Base-by-base conservation (phyloP, 2,888 invertebrate species). In the Allophyes oxyacanthae region DNA sequence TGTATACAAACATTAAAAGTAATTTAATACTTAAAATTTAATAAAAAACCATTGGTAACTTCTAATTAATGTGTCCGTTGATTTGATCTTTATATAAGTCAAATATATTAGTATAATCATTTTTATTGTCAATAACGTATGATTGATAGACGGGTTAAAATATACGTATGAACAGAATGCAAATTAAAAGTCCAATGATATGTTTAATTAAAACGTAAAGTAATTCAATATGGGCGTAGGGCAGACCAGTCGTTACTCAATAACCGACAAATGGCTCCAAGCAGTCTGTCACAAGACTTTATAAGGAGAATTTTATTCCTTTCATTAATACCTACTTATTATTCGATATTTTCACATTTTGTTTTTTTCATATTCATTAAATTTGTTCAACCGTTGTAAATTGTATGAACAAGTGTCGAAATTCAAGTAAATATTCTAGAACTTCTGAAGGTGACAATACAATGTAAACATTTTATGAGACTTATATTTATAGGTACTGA, bases 241-340 rank as follows among this genome's bases (percentile, higher is more conserved):
- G 75, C 74, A 60, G 43, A 42, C 57, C 55, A 49, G 34, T 9
- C 54, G 26, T 75, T 75, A 49, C 73, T 58, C 60, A 71, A 70
- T 48, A 13, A 7, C 32, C 20, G 40, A 42, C 52, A 63, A 61
- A 62, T 62, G 84, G 82, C 83, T 76, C 84, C 84, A 80, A 73
- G 80, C 81, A 48, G 84, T 84, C 84, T 84, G 80, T 48, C 59
- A 71, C 51, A 72, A 64, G 37, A 48, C 62, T 65, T 41, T 66
- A 56, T 69, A 71, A 54, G 59, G 60, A 54, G 37, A 49, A 58
- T 48, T 69, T 69, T 72, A 66, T 71, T 40, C 42, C 33, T 68
- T 56, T 58, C 43, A 64, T 64, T 54, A 58, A 53, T 44, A 61
- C 11, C 10, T 55, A 51, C 38, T 54, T 44, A 49, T 44, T 52